Evolutionary conservation across 2,888 invertebrate species (phyloP), one percentile per base, ranked within the genome.

Genomic region (Phengaris arion): DNA sequence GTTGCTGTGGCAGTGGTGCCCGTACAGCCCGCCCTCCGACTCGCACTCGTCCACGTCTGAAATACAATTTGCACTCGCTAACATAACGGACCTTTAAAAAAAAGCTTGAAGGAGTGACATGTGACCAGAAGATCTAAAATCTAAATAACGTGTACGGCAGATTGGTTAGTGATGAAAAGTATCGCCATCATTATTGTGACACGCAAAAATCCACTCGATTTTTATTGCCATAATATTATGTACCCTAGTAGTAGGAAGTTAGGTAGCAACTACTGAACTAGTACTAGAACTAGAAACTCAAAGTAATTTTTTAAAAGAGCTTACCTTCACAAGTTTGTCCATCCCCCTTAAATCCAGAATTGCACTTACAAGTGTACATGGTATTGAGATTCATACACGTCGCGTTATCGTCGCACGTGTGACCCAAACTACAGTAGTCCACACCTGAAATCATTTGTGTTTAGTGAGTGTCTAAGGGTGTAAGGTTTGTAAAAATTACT

Each of bases 371-470:
- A 85, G 97, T 96, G 90, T 97, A 98, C 85, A 97, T 97, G 82
- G 98, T 98, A 92, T 97, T 96, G 86, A 98, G 95, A 94, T 98
- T 98, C 94, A 97, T 96, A 94, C 98, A 98, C 80, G 97, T 96
- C 78, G 98, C 98, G 90, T 98, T 98, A 85, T 95, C 95, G 89
- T 98, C 98, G 90, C 98, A 98, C 86, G 96, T 95, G 93, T 98
- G 97, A 76, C 97, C 97, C 94, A 96, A 96, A 84, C 96, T 96
- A 94, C 98, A 98, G 94, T 97, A 98, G 94, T 98, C 97, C 89
- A 96, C 96, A 82, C 97, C 97, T 97, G 93, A 81, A 87, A 87
- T 46, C 6, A 74, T 35, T 12, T 72, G 54, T 22, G 59, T 22
- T 59, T 59, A 59, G 5, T 10, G 48, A 35, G 35, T 3, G 35